Evolutionary conservation across 2,888 invertebrate species (phyloP), one percentile per base, ranked within the genome.

Genomic region (Taphrorychus bicolor): DNA sequence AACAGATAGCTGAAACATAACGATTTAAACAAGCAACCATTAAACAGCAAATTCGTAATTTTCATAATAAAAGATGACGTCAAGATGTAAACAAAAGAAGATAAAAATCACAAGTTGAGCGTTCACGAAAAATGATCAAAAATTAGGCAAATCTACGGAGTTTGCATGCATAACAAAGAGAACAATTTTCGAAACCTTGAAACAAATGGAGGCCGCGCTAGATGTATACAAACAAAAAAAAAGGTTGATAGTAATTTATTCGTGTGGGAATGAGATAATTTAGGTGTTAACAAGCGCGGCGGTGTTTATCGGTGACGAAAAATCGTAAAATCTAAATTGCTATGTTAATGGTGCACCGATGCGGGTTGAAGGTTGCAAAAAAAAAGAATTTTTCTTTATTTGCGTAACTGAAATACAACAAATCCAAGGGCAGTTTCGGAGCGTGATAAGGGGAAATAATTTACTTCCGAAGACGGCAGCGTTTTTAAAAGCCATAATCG

Each of bases 151-250:
- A 11, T n/a, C 14, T 45, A 51, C 19, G n/a, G 9, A 5, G 32
- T 61, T 61, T 42, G 18, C 52, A n/a, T n/a, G n/a, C n/a, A 53
- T 53, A 54, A 61, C 24, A 53, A 52, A 11, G 32, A 61, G 45
- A 14, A 7, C 14, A 53, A 53, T 42, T 53, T 53, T 61, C 4
- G 14, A 7, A 53, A 24, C 64, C 64, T 45, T 64, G 60, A 69
- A 64, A 69, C 45, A 59, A 64, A 68, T 56, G 54, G 59, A 23
- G 59, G 45, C 17, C 11, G 32, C 7, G 32, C 11, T 45, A 45
- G 45, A 17, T 45, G 45, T 45, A 16, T 22, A 68, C 59, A 56
- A 57, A 52, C 40, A 53, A 63, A 68, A 41, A 58, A 40, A 54
- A 51, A 52, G 51, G 22, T 54, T 49, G 19, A n/a, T 51, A 18